Evolutionary conservation across 1,140 invertebrate species (phyloP), one percentile per base, ranked within the genome.

Genomic region (Eubasilissa regina): DNA sequence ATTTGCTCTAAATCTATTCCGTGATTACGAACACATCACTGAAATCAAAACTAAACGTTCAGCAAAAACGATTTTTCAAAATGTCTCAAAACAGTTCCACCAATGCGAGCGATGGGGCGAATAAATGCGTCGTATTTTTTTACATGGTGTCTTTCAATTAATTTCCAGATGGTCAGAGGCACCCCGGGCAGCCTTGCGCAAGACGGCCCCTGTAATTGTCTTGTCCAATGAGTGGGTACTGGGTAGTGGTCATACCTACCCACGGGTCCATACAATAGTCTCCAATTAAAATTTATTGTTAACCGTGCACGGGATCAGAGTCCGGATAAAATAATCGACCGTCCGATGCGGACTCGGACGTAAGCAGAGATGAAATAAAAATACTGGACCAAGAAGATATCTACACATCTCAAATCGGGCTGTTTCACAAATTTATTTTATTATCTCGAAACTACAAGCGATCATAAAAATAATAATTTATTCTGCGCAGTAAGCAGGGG

Each of bases 271-370:
- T 10, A 78, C 76, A 70, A 72, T 78, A 25, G 79, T 80, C 75
- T 75, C 79, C 79, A 80, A 80, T 80, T 80, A 80, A 80, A 80
- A 80, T 80, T 80, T 80, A 80, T 80, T 80, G 79, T 80, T 80
- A 55, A 75, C 79, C 53, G 43, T 55, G 21, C 76, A 19, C 21
- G 47, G 62, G 76, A 78, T 78, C 15, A n/a, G 76, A 70, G 44
- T 7, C 7, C 9, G 44, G 75, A 77, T 77, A 66, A 77, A 64
- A 45, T 19, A 45, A 12, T 15, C 44, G 56, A 25, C 17, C 44
- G 12, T 68, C 35, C 45, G 44, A 68, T 45, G 35, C 60, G 60
- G 60, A 64, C 60, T 8, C 35, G 13, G n/a, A 1, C 1, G 25
- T 35, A n/a, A n/a, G n/a, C n/a, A n/a, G 25, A 35, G 25, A 35